These are phyloP conservation scores for Digitonthophagus gazella DNA, from an alignment of 2,888 invertebrate genomes.

Conservation along the genomic window DNA sequence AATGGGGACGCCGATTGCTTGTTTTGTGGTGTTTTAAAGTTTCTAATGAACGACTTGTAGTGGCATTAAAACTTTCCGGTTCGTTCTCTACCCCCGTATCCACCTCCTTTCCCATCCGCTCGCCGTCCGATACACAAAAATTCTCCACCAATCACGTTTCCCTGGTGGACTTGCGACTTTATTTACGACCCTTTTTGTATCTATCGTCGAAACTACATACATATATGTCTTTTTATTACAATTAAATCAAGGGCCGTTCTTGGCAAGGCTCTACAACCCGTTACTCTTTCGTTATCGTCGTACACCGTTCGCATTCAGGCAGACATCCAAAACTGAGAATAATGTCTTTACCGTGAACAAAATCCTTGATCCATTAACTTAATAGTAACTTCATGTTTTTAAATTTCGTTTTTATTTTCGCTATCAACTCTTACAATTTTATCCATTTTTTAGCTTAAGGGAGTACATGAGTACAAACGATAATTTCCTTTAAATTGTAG, in stretches of 20 bases:
- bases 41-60: constrained; percentile 14
- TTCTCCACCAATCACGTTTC: not conserved
- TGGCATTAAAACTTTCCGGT: constrained; percentile 10
- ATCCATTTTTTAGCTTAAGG: too few species aligned
- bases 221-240: not conserved
- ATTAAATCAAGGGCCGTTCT: not conserved
- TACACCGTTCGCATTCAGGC: not conserved
- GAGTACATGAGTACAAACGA: too few species aligned
- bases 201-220: not conserved
- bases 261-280: not conserved
- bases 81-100: not conserved
- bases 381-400: too few species aligned
- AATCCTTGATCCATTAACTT: not conserved
- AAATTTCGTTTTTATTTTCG: too few species aligned
- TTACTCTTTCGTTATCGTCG: not conserved
- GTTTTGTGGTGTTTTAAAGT: constrained; percentile 14
- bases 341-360: not conserved
- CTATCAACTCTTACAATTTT: too few species aligned
- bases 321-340: not conserved
- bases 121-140: not conserved
- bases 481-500: too few species aligned
- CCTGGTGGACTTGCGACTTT: not conserved
- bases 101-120: not conserved
- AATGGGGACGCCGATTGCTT: constrained; percentile 8
- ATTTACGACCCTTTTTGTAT: not conserved